phyloP scores from a whole-genome alignment of 2,888 invertebrate species.

The Kuschelorhynchus macadamiae region DNA sequence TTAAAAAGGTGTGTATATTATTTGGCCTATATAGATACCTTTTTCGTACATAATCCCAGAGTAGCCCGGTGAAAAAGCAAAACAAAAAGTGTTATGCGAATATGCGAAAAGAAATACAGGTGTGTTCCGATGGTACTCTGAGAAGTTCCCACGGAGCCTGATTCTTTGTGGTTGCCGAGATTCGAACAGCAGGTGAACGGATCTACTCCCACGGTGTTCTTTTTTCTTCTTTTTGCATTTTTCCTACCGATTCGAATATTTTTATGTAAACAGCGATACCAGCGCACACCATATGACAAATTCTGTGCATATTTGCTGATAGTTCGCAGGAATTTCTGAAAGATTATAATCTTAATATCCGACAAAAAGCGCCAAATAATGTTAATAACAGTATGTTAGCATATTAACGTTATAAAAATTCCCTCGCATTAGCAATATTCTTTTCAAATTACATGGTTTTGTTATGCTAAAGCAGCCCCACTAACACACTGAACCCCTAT shows the following conservation, averaged over 20 bases:
- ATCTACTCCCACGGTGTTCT: conserved; percentile 34
- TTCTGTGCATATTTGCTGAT: neutral
- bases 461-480: too few relatives aligned
- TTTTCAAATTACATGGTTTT: too few relatives aligned
- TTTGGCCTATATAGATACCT: too few relatives aligned
- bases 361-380: too few relatives aligned
- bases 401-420: too few relatives aligned
- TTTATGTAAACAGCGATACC: neutral
- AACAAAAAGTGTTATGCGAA: conserved; percentile 10
- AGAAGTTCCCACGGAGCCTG: conserved; percentile 20
- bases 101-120: conserved; percentile 16
- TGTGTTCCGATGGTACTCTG: conserved; percentile 14
- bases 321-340: too few relatives aligned
- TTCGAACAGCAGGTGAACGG: conserved; percentile 42
- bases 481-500: too few relatives aligned
- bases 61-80: neutral
- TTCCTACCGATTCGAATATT: conserved; percentile 13
- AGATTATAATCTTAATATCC: too few relatives aligned
- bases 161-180: conserved; percentile 14
- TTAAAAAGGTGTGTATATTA: too few relatives aligned
- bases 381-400: too few relatives aligned
- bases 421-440: too few relatives aligned
- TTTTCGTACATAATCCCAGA: too few relatives aligned
- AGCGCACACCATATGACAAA: conserved; percentile 19
- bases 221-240: conserved; percentile 27